Percentiles rank a stretch among this genome's conserved stretches.
Conservation (phyloP, 2,888 invertebrate genomes). For the Ectemnius cavifrons region DNA sequence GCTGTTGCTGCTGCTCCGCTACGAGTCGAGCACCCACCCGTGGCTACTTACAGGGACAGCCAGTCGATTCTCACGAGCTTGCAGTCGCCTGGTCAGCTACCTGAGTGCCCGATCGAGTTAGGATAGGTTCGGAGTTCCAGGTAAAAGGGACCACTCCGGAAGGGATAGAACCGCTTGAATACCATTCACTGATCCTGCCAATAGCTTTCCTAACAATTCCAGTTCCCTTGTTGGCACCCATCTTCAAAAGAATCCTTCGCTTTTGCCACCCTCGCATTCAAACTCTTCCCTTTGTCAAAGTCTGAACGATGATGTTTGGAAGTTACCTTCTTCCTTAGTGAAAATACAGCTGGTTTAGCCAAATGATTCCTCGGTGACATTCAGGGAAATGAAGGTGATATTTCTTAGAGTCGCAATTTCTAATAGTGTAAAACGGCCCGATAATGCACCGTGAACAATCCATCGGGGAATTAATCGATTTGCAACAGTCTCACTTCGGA, state of each 20-base stretch:
- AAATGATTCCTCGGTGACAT: neutral
- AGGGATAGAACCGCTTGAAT: conserved; percentile 10
- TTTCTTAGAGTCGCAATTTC: neutral
- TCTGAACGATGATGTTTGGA: neutral
- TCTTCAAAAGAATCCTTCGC: conserved; percentile 17
- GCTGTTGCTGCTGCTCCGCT: neutral
- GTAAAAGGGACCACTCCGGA: conserved; percentile 9
- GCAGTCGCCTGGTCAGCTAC: conserved; percentile 23
- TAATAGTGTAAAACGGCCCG: neutral
- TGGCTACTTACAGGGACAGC: conserved; percentile 45
- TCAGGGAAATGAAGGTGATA: neutral
- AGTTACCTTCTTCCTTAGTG: too few species aligned
- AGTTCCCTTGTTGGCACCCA: neutral
- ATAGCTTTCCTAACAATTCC: neutral
- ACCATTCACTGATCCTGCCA: neutral
- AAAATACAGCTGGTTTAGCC: neutral
- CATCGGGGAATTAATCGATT: conserved; percentile 56
- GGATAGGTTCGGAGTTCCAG: conserved; percentile 31
- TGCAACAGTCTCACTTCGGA: conserved; percentile 51
- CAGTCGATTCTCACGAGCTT: conserved; percentile 40
- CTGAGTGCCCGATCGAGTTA: conserved; percentile 22
- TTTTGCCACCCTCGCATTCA: conserved; percentile 24
- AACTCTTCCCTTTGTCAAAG: neutral
- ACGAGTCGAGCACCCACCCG: conserved; percentile 24
- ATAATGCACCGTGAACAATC: conserved; percentile 39